Conservation (phyloP, 2,113 vertebrate species). For the Sphaerodactylus townsendi region DNA sequence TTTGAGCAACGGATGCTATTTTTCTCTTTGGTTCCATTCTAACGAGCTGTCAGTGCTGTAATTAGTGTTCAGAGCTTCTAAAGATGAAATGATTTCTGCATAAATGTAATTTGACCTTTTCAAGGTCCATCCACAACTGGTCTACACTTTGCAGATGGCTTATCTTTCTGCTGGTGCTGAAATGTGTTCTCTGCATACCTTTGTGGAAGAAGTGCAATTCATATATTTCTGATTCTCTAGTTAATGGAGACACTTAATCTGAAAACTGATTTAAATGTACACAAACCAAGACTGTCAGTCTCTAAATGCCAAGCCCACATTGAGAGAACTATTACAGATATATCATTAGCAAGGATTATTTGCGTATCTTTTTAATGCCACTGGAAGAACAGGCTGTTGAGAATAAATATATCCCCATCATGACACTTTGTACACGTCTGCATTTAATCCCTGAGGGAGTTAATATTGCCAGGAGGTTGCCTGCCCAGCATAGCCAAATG, state of each 20-base stretch:
- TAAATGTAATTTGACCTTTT: constrained; percentile 5
- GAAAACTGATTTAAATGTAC: constrained; percentile 7
- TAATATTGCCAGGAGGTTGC: background rate
- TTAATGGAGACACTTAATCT: background rate
- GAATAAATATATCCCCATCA: constrained; percentile 9
- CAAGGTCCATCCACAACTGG: background rate
- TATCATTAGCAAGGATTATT: background rate
- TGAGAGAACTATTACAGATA: background rate
- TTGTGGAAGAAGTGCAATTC: background rate
- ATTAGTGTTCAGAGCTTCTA: constrained; percentile 2
- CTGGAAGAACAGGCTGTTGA: constrained; percentile 2
- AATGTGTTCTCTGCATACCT: background rate
- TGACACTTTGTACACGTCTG: background rate
- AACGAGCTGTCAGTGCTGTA: background rate
- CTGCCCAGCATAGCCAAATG: background rate
- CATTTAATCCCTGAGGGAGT: constrained; percentile 27
- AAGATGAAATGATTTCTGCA: constrained; percentile 33
- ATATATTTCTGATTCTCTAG: background rate
- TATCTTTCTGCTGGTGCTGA: constrained; percentile 6
- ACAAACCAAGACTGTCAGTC: background rate
- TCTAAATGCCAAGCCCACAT: background rate
- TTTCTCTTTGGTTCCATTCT: background rate
- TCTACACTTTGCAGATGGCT: constrained; percentile 10
- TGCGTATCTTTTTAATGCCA: background rate
- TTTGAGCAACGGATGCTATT: background rate